Conservation (phyloP, 2,888 invertebrate genomes). For the Choreutis nemorana region DNA sequence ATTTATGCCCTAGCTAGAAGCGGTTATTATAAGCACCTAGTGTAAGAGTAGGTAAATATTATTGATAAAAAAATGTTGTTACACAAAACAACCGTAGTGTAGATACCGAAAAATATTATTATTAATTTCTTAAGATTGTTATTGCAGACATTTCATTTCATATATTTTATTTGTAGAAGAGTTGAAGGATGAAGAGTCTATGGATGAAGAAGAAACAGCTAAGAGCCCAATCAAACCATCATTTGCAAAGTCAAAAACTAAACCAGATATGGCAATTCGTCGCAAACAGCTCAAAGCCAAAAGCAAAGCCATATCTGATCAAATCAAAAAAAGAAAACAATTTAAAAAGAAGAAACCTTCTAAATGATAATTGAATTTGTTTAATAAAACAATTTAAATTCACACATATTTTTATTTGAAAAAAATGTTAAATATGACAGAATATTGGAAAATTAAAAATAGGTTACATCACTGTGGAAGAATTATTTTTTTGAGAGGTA, state of each 20-base stretch:
- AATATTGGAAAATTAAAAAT: too few relatives aligned
- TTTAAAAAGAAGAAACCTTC: conserved; percentile 40
- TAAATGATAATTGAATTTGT: background rate
- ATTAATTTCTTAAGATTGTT: background rate
- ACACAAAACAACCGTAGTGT: too few relatives aligned
- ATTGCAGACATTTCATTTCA: background rate
- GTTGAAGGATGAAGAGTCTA: conserved; percentile 21
- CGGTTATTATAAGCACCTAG: too few relatives aligned
- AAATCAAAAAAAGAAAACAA: conserved; percentile 54
- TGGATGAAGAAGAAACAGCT: conserved; percentile 20
- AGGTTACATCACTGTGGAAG: too few relatives aligned
- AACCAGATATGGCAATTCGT: conserved; percentile 51
- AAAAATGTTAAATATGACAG: too few relatives aligned
- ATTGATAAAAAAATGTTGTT: too few relatives aligned
- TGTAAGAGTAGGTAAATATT: too few relatives aligned
- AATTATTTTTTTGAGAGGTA: too few relatives aligned
- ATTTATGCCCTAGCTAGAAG: too few relatives aligned
- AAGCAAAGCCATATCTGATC: conserved; percentile 50
- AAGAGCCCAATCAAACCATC: conserved; percentile 18
- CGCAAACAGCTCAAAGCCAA: conserved; percentile 57
- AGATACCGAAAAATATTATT: background rate
- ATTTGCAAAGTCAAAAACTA: conserved; percentile 30
- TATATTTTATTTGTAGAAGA: conserved; percentile 32
- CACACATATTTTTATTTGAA: background rate
- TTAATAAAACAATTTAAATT: conserved; percentile 1